These are phyloP conservation scores for Solenopsis fugax DNA, from an alignment of 1,140 invertebrate species.

Conservation along the genomic window DNA sequence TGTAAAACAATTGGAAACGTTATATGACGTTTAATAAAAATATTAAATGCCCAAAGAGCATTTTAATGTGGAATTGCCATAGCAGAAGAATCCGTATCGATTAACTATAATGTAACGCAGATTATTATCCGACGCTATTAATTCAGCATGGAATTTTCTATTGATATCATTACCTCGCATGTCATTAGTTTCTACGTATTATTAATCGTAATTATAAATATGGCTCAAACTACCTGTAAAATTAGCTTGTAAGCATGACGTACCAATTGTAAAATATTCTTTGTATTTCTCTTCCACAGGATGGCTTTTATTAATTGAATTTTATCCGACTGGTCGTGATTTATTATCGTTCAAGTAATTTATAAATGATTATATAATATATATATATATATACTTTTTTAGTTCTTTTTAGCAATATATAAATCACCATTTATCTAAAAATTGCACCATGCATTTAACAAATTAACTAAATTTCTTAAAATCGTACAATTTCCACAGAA, in stretches of 20 bases:
- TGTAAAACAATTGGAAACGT: not conserved
- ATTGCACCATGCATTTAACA: not conserved
- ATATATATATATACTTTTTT: not conserved
- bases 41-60: not conserved
- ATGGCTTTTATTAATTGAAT: slow-evolving; percentile 14
- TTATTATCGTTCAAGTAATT: slow-evolving; percentile 5
- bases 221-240: slow-evolving; percentile 27
- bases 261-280: slow-evolving; percentile 10
- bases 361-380: not conserved
- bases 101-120: slow-evolving; percentile 19
- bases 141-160: slow-evolving; percentile 23
- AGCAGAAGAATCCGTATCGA: not conserved
- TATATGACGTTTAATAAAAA: not conserved
- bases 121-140: slow-evolving; percentile 35
- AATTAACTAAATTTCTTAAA: not conserved
- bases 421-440: not conserved
- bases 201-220: slow-evolving; percentile 51
- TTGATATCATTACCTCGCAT: slow-evolving; percentile 29
- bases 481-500: not conserved
- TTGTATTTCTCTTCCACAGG: not conserved
- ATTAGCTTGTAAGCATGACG: not conserved
- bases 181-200: slow-evolving; percentile 20
- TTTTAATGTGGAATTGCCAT: slow-evolving; percentile 4
- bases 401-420: not conserved
- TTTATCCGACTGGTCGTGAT: not conserved